phyloP scores from a whole-genome alignment of 2,888 invertebrate genomes.

The Ectobius pallidus region DNA sequence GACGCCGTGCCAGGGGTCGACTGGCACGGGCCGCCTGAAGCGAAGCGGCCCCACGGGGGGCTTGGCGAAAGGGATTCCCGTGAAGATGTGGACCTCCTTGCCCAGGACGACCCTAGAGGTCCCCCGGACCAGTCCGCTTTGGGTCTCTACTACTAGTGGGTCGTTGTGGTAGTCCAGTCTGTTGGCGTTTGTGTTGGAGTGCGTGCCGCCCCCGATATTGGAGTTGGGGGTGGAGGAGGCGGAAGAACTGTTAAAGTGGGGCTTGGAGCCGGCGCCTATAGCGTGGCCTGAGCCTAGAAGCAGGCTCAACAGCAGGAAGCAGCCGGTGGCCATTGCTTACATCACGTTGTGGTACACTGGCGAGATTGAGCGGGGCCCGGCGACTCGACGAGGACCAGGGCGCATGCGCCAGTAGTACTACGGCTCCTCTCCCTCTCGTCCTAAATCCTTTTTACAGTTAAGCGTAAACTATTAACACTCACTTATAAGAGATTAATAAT shows the following conservation, averaged over 20 bases:
- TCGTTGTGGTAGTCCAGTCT: slow-evolving; percentile 59
- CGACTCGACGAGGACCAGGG: no score
- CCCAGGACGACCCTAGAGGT: slow-evolving; percentile 80
- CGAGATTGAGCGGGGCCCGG: no score
- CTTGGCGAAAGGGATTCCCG: slow-evolving; percentile 90
- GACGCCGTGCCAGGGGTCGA: slow-evolving; percentile 87
- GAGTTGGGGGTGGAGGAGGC: not conserved
- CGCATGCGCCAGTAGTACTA: no score
- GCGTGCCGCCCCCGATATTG: not conserved
- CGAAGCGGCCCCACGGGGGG: slow-evolving; percentile 81
- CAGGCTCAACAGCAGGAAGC: no score
- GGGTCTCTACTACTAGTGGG: slow-evolving; percentile 82
- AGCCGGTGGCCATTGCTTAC: no score
- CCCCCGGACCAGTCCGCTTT: slow-evolving; percentile 81
- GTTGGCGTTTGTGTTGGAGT: not conserved
- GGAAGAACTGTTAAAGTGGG: slow-evolving; percentile 3
- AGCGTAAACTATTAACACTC: no score
- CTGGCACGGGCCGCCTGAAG: slow-evolving; percentile 83
- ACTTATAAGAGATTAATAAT: no score
- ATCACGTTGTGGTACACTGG: no score
- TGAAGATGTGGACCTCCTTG: slow-evolving; percentile 85
- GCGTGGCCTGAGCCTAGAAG: no score
- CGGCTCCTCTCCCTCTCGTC: no score
- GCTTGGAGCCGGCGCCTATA: slow-evolving; percentile 4
- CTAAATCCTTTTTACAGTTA: no score